Evolutionary conservation across 1,140 invertebrate species (phyloP), one percentile per base, ranked within the genome.

Genomic region (Metaphire vulgaris): DNA sequence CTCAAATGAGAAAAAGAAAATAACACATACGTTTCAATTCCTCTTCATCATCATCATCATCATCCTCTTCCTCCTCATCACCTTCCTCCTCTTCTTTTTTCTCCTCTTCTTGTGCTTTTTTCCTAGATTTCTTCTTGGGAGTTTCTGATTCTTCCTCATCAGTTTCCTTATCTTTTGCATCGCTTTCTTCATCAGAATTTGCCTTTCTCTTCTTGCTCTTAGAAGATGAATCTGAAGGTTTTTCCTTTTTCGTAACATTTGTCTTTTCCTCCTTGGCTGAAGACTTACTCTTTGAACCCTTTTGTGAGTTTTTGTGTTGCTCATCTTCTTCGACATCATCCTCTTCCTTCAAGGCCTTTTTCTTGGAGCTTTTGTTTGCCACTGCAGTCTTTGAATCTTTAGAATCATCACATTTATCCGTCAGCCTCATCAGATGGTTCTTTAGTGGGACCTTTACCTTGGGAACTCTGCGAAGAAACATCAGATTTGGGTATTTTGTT

Each of bases 11-110:
- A n/a, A n/a, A n/a, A n/a, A 28, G 64, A 75, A 31, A 21, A 56
- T 33, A 70, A 14, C 67, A 74, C 75, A 76, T 74, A 81, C 80
- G 76, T 75, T 80, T 79, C 31, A 78, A 76, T 76, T 79, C 79
- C 77, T 82, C 77, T 65, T 79, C 78, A 41, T 81, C 81, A 66
- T 72, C 56, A 74, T 80, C 76, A 65, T 78, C 74, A 32, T 78
- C 74, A 32, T 73, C 75, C 28, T 77, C 76, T 76, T 69, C 41
- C 21, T 26, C 70, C 70, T 76, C 64, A n/a, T 77, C 33, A 16
- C 29, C 70, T 32, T 67, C 69, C 21, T 21, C 56, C 28, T 33
- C 32, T 66, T 78, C n/a, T 16, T 41, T 31, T 29, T 26, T 70
- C 70, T 76, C 64, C 30, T 77, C 33, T 26, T 29, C 70, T 32